These are phyloP conservation scores for Drosophila melanica DNA, from an alignment of 1,140 invertebrate genomes.

Conservation along the genomic window DNA sequence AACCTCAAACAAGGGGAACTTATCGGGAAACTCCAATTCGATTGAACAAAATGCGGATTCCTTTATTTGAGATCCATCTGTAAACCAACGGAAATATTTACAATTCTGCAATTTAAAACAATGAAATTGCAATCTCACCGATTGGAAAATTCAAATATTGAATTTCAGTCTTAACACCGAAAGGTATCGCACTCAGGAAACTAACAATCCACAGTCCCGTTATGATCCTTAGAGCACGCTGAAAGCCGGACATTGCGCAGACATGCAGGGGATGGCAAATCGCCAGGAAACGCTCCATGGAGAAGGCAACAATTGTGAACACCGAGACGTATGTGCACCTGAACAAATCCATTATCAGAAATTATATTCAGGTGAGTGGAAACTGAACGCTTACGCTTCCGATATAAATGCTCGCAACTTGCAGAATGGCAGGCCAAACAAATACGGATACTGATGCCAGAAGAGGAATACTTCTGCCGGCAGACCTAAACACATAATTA, in stretches of 20 bases:
- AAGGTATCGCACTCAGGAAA: conserved; percentile 91
- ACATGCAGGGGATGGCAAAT: conserved; percentile 95
- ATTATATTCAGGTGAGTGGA: neutral
- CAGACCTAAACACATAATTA: conserved; percentile 86
- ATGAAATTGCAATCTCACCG: conserved; percentile 83
- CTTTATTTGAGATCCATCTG: conserved; percentile 84
- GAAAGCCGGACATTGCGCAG: conserved; percentile 91
- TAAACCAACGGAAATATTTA: neutral
- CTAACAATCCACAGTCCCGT: conserved; percentile 91
- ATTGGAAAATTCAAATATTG: conserved; percentile 89
- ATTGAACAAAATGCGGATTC: conserved; percentile 92
- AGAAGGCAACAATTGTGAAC: conserved; percentile 95
- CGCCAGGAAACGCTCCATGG: conserved; percentile 94
- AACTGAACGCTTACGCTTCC: conserved; percentile 89
- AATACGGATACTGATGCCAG: conserved; percentile 97
- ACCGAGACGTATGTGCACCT: conserved; percentile 95
- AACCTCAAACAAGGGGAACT: conserved; percentile 90
- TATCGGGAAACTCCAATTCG: conserved; percentile 85
- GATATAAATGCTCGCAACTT: conserved; percentile 93
- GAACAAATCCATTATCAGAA: conserved; percentile 30
- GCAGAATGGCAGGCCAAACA: conserved; percentile 92
- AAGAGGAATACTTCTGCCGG: conserved; percentile 94
- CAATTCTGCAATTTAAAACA: neutral
- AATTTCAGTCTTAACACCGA: conserved; percentile 89
- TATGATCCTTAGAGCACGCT: conserved; percentile 92